phyloP scores from a whole-genome alignment of 2,797 vertebrate species.

The Coracias cyanogaster region DNA sequence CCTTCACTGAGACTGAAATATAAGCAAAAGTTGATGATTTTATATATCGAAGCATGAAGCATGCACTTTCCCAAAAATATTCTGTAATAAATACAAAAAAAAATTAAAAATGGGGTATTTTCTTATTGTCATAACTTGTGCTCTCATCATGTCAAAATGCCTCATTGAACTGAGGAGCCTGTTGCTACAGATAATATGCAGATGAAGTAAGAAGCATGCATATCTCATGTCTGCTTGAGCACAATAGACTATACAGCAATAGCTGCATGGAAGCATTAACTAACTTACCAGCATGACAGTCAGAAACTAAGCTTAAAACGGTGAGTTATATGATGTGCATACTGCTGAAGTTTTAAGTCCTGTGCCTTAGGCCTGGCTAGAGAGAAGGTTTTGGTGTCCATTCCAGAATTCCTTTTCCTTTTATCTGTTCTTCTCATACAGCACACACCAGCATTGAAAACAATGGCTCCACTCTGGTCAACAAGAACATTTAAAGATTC shows the following conservation, averaged over 20 bases:
- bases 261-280: background rate
- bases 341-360: background rate
- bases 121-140: background rate
- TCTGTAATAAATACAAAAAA: background rate
- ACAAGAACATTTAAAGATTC: background rate
- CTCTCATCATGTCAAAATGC: background rate
- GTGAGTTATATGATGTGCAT: background rate
- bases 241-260: background rate
- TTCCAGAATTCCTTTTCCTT: background rate
- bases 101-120: background rate
- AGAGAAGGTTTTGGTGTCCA: background rate
- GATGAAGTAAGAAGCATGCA: background rate
- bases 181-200: constrained; percentile 16
- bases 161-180: background rate
- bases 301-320: background rate
- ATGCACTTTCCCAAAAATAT: background rate
- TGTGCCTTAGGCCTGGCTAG: background rate
- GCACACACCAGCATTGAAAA: background rate
- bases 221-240: background rate
- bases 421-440: background rate
- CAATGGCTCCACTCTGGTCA: background rate
- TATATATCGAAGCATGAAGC: background rate
- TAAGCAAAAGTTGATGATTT: background rate
- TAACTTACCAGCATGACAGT: background rate
- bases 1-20: background rate